Conservation (phyloP, 2,113 vertebrate genomes). For the Nesoenas mayeri region DNA sequence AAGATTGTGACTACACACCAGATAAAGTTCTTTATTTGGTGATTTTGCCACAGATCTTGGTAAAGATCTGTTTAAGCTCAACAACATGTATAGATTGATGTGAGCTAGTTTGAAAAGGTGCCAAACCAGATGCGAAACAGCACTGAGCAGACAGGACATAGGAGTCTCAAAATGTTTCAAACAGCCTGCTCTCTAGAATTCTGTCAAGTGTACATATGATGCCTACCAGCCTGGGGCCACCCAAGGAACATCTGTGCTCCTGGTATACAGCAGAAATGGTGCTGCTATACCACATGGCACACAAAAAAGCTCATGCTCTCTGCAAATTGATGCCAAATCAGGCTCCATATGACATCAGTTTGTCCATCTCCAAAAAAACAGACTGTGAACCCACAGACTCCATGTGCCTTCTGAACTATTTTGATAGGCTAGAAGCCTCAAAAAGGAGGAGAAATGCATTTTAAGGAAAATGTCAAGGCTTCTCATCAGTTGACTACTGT, state of each 20-base stretch:
- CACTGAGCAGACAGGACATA: conserved; percentile 13
- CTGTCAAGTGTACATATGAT: conserved; percentile 36
- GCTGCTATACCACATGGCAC: neutral
- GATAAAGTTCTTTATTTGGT: neutral
- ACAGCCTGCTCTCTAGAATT: conserved; percentile 31
- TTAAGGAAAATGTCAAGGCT: neutral
- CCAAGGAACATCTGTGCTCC: conserved; percentile 71
- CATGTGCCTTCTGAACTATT: conserved; percentile 15
- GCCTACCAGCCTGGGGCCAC: conserved; percentile 68
- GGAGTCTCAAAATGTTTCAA: neutral
- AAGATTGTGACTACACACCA: neutral
- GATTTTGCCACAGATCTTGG: neutral
- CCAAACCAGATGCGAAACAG: neutral
- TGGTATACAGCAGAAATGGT: conserved; percentile 47
- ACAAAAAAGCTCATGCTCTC: conserved; percentile 66
- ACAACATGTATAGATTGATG: neutral
- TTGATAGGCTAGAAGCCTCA: neutral
- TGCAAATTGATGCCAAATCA: conserved; percentile 46
- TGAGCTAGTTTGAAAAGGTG: neutral
- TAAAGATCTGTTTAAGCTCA: neutral
- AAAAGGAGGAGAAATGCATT: fast-evolving
- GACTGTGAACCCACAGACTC: conserved; percentile 3
- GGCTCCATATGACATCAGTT: conserved; percentile 26
- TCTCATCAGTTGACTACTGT: neutral
- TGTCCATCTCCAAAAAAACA: conserved; percentile 18